These are phyloP conservation scores for Protobothrops mucrosquamatus DNA, from an alignment of 2,113 vertebrate species.

Conservation along the genomic window DNA sequence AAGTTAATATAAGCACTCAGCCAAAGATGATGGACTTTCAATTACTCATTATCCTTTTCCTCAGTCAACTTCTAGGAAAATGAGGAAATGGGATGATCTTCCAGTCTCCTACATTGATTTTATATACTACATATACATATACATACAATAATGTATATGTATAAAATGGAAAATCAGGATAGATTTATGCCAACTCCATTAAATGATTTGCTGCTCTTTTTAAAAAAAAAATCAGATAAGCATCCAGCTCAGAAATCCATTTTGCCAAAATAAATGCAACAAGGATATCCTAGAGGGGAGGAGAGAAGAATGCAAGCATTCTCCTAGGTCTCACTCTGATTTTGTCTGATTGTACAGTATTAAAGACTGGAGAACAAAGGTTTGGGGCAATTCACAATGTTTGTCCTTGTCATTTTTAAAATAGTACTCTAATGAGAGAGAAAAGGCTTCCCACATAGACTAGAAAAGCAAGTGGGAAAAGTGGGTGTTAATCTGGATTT, in stretches of 20 bases:
- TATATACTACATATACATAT: neutral
- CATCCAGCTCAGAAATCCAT: neutral
- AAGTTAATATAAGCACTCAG: too few species aligned
- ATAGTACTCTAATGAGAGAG: constrained; percentile 12
- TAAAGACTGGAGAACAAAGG: constrained; percentile 34
- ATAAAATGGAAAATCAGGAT: neutral
- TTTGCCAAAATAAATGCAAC: neutral
- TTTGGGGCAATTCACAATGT: constrained; percentile 38
- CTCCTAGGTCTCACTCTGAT: constrained; percentile 24
- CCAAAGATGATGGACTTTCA: too few species aligned
- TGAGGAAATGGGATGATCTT: neutral
- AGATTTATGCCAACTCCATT: constrained; percentile 2
- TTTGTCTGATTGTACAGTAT: neutral
- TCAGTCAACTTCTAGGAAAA: too few species aligned
- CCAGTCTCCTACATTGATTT: neutral
- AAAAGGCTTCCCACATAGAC: neutral
- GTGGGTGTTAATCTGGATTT: constrained; percentile 1
- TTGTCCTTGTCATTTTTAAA: constrained; percentile 49
- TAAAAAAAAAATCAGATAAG: neutral
- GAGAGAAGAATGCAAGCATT: constrained; percentile 15
- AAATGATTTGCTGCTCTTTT: neutral
- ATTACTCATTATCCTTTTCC: too few species aligned
- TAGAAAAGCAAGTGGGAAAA: constrained; percentile 19
- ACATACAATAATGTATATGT: neutral
- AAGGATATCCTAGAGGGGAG: neutral